Conservation (phyloP, 2,888 invertebrate genomes). For the Diogma glabrata region DNA sequence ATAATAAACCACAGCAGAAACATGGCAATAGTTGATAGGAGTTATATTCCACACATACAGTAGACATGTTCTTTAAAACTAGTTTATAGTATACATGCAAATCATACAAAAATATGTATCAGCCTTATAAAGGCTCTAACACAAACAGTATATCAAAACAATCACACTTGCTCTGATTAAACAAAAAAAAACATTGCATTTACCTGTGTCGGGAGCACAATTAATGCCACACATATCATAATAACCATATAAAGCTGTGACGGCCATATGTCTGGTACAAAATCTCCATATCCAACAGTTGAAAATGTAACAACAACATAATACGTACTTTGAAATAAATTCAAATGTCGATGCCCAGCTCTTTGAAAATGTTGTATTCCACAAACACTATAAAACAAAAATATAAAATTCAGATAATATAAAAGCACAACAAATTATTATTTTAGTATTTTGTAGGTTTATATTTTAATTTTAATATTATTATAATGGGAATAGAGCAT, state of each 20-base stretch:
- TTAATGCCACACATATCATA: conserved; percentile 94
- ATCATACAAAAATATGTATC: too few species aligned
- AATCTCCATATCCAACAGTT: conserved; percentile 95
- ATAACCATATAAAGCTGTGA: conserved; percentile 96
- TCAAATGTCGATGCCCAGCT: conserved; percentile 87
- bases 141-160: too few species aligned
- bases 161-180: too few species aligned
- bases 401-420: conserved; percentile 8
- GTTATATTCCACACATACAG: too few species aligned
- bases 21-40: too few species aligned
- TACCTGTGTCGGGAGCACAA: conserved; percentile 94
- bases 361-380: conserved; percentile 96
- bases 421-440: conserved; percentile 15
- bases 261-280: conserved; percentile 97
- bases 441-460: neutral
- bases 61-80: too few species aligned
- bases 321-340: conserved; percentile 92
- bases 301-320: conserved; percentile 98
- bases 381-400: conserved; percentile 61
- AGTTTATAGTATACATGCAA: too few species aligned
- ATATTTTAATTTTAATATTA: too few species aligned
- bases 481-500: too few species aligned
- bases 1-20: too few species aligned
- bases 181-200: conserved; percentile 17
- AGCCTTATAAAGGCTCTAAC: too few species aligned